Conservation (phyloP, 1,140 invertebrate species). For the Rhynchophorus ferrugineus region DNA sequence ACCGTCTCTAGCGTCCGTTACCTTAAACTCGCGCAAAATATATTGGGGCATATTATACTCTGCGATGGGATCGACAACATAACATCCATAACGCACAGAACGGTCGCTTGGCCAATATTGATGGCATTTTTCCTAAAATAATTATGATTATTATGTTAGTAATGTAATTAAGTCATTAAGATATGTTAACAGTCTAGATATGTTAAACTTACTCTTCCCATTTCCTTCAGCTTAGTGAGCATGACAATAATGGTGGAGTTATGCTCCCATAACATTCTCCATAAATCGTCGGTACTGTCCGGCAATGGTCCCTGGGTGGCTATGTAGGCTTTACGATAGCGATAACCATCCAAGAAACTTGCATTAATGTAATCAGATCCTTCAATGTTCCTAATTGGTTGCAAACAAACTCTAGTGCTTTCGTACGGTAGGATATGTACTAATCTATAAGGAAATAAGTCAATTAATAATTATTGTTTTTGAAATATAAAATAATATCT, state of each 20-base stretch:
- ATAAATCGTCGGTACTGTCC: conserved; percentile 96
- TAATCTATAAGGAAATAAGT: conserved; percentile 14
- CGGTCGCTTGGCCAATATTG: conserved; percentile 98
- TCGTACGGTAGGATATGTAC: conserved; percentile 98
- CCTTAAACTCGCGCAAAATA: conserved; percentile 97
- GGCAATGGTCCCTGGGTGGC: conserved; percentile 95
- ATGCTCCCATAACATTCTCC: conserved; percentile 99
- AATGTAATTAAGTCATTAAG: too few species aligned
- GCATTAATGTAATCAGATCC: conserved; percentile 99
- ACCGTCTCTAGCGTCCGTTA: conserved; percentile 88
- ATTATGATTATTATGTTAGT: background rate
- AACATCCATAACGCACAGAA: conserved; percentile 91
- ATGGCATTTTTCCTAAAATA: conserved; percentile 86
- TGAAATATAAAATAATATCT: too few species aligned
- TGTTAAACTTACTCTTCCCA: conserved; percentile 81
- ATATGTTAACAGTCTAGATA: too few species aligned
- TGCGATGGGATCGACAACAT: conserved; percentile 97
- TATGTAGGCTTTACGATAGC: conserved; percentile 88
- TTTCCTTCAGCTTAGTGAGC: conserved; percentile 95
- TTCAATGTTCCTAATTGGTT: conserved; percentile 83
- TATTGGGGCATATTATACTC: conserved; percentile 99
- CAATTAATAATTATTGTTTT: background rate
- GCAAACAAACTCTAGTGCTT: conserved; percentile 86
- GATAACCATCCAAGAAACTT: conserved; percentile 93
- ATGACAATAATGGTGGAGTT: conserved; percentile 99